Percentiles rank a stretch among this genome's conserved stretches.
Conservation (phyloP, 2,797 vertebrate species). For the Rhinogobio ventralis region DNA sequence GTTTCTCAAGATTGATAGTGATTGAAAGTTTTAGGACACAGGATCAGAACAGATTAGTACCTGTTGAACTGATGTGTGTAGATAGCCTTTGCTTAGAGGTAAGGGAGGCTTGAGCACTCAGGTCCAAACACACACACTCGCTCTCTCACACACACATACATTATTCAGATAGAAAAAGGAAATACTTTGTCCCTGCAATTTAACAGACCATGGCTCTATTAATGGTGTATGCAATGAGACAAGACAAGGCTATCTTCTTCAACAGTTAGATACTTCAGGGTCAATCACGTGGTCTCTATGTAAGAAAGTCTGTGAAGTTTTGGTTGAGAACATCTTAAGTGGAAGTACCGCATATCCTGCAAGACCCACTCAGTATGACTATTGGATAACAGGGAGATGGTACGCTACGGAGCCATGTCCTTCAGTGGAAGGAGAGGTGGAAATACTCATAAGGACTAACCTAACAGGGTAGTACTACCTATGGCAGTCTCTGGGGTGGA, state of each 20-base stretch:
- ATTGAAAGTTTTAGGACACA: slow-evolving; percentile 52
- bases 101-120: slow-evolving; percentile 23
- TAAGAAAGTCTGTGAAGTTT: slow-evolving; percentile 62
- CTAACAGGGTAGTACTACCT: no score
- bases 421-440: no score
- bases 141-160: slow-evolving; percentile 52
- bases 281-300: slow-evolving; percentile 65
- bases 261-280: slow-evolving; percentile 58
- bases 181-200: slow-evolving; percentile 60
- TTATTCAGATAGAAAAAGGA: slow-evolving; percentile 51
- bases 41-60: slow-evolving; percentile 36
- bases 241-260: slow-evolving; percentile 51
- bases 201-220: slow-evolving; percentile 67
- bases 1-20: slow-evolving; percentile 27
- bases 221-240: slow-evolving; percentile 76
- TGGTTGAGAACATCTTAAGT: slow-evolving; percentile 19
- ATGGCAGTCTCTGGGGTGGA: no score
- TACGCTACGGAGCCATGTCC: no score
- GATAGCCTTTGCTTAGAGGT: slow-evolving; percentile 33
- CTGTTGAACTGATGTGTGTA: slow-evolving; percentile 37
- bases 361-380: no score
- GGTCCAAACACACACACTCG: slow-evolving; percentile 7
- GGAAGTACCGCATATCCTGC: no score
- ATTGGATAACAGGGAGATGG: no score
- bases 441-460: no score